Base-by-base conservation (phyloP, 1,140 invertebrate genomes). In the Trichonephila inaurata region DNA sequence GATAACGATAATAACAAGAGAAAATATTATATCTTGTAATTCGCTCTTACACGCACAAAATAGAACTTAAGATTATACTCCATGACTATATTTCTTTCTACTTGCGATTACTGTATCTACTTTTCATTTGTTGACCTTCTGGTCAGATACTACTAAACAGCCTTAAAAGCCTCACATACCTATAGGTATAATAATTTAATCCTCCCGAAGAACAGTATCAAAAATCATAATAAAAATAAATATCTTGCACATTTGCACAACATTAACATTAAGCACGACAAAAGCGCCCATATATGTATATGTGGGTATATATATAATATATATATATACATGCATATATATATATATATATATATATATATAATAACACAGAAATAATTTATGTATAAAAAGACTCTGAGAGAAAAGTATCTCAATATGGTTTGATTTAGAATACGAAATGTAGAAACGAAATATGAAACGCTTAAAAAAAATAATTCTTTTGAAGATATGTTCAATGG, bases 221-320 rank as follows among this genome's bases (percentile, higher is more conserved):
- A 87, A 87, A 87, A 87, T 87, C 60, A 87, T 87, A 87, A 87
- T 87, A 87, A 87, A 87, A 87, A 87, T 87, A 87, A 87, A 87
- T 58, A 87, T 87, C 85, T 87, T 87, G 85, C 85, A 87, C 85
- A 87, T 40, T 87, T 87, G 61, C 85, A 87, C 85, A 87, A 64
- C 28, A 83, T 83, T 24, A 87, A 87, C 85, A 87, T 87, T 87
- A 87, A 87, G 85, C 85, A 87, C 85, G 85, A 87, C 61, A 87
- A 87, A 87, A 87, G 85, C 85, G 85, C 19, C 28, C 85, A 87
- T 64, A 64, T 87, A 87, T 62, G 51, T 61, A 33, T 87, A 40
- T 87, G 72, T 62, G 62, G 64, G 33, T 87, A 62, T 87, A 64
- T 87, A 87, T 64, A n/a, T n/a, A n/a, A n/a, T n/a, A 64, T 87